These are phyloP conservation scores for Chunga burmeisteri DNA, from an alignment of 2,113 vertebrate genomes.

Conservation along the genomic window DNA sequence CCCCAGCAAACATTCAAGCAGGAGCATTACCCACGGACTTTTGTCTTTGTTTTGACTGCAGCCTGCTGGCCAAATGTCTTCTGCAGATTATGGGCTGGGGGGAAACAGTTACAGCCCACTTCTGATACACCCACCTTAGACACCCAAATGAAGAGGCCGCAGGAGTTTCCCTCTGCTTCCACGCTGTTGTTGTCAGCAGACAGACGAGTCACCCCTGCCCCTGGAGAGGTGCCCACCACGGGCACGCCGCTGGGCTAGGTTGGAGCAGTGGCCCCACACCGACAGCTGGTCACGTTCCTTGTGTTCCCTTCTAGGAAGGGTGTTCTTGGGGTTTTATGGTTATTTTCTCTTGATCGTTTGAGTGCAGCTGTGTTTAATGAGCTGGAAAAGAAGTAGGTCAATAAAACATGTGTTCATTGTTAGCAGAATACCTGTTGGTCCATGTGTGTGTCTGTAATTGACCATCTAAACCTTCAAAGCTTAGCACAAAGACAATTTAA, in stretches of 20 bases:
- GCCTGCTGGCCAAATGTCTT: background rate
- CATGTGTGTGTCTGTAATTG: constrained; percentile 39
- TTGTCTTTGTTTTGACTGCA: background rate
- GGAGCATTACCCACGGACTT: background rate
- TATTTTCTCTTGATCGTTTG: constrained; percentile 53
- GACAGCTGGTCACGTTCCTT: background rate
- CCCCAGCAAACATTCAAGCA: background rate
- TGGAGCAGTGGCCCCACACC: rapidly evolving
- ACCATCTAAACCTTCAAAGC: constrained; percentile 62
- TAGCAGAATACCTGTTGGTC: constrained; percentile 55
- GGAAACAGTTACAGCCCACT: background rate
- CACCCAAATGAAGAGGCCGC: rapidly evolving
- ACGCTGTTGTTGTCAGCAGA: rapidly evolving
- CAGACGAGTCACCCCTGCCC: rapidly evolving
- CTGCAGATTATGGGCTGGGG: background rate
- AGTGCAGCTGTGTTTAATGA: constrained; percentile 68
- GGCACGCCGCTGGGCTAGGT: background rate
- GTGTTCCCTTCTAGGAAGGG: background rate
- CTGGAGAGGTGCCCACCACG: background rate
- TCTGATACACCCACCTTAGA: rapidly evolving
- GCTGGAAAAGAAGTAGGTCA: constrained; percentile 63
- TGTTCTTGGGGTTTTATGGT: constrained; percentile 34
- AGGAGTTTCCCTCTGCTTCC: rapidly evolving
- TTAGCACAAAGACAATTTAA: constrained; percentile 39
- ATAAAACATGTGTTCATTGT: constrained; percentile 62